These are phyloP conservation scores for Fragum fragum DNA, from an alignment of 2,888 invertebrate species.

Conservation along the genomic window DNA sequence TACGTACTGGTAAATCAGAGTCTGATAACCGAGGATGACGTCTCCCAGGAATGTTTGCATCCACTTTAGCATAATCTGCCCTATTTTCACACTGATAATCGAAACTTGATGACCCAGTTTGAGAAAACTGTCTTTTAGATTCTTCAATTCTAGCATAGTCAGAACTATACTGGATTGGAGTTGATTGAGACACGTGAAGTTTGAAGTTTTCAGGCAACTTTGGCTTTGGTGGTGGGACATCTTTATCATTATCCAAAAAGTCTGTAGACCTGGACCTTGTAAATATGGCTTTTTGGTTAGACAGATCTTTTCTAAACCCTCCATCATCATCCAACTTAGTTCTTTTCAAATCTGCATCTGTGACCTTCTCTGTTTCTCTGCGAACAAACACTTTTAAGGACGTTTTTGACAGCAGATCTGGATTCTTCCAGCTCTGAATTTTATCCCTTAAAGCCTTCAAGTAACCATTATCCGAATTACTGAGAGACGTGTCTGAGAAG, in stretches of 20 bases:
- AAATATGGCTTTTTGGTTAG: not conserved
- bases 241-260: not conserved
- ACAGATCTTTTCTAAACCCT: not conserved
- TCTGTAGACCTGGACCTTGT: constrained; percentile 14
- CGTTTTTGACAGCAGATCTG: constrained; percentile 21
- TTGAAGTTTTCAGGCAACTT: constrained; percentile 46
- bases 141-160: not conserved
- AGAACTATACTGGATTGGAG: not conserved
- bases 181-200: not conserved
- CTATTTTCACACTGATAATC: not conserved
- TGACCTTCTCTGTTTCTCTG: constrained; percentile 45
- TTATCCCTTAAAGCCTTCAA: constrained; percentile 30
- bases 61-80: too few species aligned
- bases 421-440: constrained; percentile 22
- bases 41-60: constrained; percentile 6
- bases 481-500: constrained; percentile 56
- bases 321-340: not conserved
- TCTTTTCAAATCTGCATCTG: too few species aligned
- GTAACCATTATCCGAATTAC: constrained; percentile 38
- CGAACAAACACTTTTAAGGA: constrained; percentile 57
- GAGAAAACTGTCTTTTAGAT: not conserved
- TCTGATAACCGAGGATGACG: constrained; percentile 26
- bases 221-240: constrained; percentile 44
- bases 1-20: constrained; percentile 17
- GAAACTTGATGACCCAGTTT: not conserved